Base-by-base conservation (phyloP, 2,797 vertebrate species). In the Danio tinwini region DNA sequence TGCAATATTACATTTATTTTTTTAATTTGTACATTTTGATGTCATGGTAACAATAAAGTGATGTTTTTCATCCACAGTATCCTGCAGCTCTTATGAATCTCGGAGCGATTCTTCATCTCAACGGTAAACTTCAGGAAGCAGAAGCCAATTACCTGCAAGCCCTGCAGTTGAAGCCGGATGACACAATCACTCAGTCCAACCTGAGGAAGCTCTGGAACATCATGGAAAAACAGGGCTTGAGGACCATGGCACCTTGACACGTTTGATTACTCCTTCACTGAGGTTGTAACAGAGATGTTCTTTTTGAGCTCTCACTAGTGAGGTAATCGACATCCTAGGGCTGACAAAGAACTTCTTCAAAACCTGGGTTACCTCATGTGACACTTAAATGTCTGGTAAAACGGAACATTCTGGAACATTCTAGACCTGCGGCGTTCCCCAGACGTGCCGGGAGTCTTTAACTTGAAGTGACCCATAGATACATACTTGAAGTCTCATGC, bases 121-220 rank as follows among this genome's bases (percentile, higher is more conserved):
- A 99, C 1, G 97, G 98, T 52, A 96, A 96, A 80, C 94, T 99
- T 61, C 94, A 93, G 87, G 94, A 97, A 81, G 98, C 98, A 0
- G 98, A 99, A 90, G 92, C 95, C 89, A 98, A 99, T 93, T 99
- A 99, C 92, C 96, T 99, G 85, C 91, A 93, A 87, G 98, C 98
- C 11, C 95, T 99, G 81, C 95, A 94, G 80, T 95, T 98, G 86
- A 99, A 99, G 84, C 97, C 97, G 0, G 97, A 99, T 45, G 98
- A 99, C 84, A 88, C 93, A 88, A 99, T 99, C 91, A 99, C 98
- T 9, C 98, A 98, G 90, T 99, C 98, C 77, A 99, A 99, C 88
- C 92, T 99, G 85, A 97, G 97, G 69, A 99, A 99, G 89, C 91
- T 99, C 69, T 98, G 97, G 97, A 99, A 99, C 91, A 98, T 99